Evolutionary conservation across 2,888 invertebrate genomes (phyloP).

Genomic region (Hirudinaria manillensis): DNA sequence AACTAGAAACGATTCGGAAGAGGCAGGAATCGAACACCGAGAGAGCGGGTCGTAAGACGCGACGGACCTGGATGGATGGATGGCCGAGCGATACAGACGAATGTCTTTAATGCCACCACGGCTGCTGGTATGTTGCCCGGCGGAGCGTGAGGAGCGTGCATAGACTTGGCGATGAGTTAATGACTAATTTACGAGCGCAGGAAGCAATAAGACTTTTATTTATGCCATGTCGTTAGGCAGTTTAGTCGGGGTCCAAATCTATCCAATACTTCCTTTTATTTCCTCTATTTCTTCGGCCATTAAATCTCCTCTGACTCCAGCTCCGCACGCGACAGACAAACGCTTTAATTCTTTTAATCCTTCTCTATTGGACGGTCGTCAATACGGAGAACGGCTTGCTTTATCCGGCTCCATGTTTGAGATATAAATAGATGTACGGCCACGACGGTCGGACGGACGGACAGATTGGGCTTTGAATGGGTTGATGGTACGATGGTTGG

Average conservation of each 20-base stretch:
- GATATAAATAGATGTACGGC: no score
- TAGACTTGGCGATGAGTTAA: conserved; percentile 13
- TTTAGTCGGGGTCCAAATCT: conserved; percentile 11
- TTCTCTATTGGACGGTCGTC: conserved; percentile 5
- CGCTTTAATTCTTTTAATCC: conserved; percentile 5
- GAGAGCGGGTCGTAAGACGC: no score
- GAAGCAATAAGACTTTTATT: conserved; percentile 19
- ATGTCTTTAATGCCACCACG: conserved; percentile 15
- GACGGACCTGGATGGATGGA: conserved; percentile 13
- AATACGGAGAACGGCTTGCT: background rate
- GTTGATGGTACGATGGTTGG: no score
- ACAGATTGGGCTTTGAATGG: no score
- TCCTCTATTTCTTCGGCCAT: conserved; percentile 6
- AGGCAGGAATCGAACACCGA: no score
- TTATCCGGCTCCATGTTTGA: no score
- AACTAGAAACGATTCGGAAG: no score
- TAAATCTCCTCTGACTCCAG: background rate
- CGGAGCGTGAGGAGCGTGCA: conserved; percentile 14
- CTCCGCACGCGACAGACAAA: background rate
- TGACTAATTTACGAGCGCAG: conserved; percentile 16
- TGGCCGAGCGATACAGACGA: conserved; percentile 4
- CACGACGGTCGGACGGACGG: no score
- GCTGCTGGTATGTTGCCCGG: conserved; percentile 1
- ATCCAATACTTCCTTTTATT: conserved; percentile 16
- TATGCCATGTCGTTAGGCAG: conserved; percentile 13